Evolutionary conservation across 2,113 vertebrate genomes (phyloP), one percentile per base, ranked within the genome.

Genomic region (Octodon degus): DNA sequence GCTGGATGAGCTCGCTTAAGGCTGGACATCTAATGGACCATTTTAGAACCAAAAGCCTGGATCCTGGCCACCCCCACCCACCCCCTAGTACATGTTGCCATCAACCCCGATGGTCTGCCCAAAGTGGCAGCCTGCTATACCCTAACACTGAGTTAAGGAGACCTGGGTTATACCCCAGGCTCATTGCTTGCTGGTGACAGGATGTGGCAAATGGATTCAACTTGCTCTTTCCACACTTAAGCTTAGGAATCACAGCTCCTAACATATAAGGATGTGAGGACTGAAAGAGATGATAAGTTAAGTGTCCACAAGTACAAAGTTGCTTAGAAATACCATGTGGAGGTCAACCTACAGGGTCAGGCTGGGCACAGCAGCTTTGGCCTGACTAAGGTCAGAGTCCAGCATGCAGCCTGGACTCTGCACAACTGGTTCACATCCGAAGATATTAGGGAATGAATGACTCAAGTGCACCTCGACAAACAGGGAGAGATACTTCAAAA

Each of bases 401-500:
- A 43, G 27, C 1, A 8, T 7, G 7, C 4, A 37, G 16, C 4
- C 1, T 3, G 25, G 2, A 85, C 4, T 60, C 47, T 40, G 30
- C 85, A 43, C 0, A 5, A 24, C 17, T n/a, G 24, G 60, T 34
- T 96, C 32, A 82, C n/a, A 47, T 82, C n/a, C 70, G 13, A 70
- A 43, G 70, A 30, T 13, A 65, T 37, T 85, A 22, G 65, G 58
- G 67, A 72, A 87, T 27, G 11, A n/a, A 62, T 22, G 67, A 53
- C 20, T 19, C 50, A 50, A 53, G 10, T 24, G 22, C 11, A 89
- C 11, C 9, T 19, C 2, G 30, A 5, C 34, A 91, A 65, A 60
- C 43, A 62, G 50, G 83, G 40, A 32, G 77, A 84, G 60, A 17
- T 47, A 83, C n/a, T 94, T 93, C 93, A 43, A 53, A 87, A 86